A percentile compares a stretch with the other conserved stretches of the same genome.
Conservation (phyloP, 2,797 vertebrate genomes). For the Botia almorhae region DNA sequence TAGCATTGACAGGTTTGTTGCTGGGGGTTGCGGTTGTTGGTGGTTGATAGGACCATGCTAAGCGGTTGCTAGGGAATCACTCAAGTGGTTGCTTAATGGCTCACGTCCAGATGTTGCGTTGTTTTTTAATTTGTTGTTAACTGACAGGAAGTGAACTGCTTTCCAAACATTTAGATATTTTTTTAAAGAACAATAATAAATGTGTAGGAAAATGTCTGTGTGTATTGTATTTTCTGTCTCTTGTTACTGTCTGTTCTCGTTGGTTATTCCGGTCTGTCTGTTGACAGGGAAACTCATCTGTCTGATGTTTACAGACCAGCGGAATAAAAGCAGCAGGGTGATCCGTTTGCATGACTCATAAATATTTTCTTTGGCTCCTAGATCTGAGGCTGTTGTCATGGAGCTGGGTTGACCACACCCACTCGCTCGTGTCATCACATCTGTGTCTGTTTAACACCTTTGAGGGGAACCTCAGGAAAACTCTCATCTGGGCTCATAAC, state of each 20-base stretch:
- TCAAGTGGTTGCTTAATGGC: too few species aligned
- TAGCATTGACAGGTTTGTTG: not conserved
- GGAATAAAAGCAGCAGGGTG: slow-evolving; percentile 50
- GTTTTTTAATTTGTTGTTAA: too few species aligned
- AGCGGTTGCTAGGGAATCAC: not conserved
- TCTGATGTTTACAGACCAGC: slow-evolving; percentile 49
- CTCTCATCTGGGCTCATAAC: too few species aligned
- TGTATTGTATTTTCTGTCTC: not conserved
- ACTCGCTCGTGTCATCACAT: not conserved
- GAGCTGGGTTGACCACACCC: not conserved
- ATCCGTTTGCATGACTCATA: slow-evolving; percentile 63
- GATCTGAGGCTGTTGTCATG: slow-evolving; percentile 24
- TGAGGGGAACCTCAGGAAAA: too few species aligned
- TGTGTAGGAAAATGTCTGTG: not conserved
- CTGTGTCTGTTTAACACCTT: slow-evolving; percentile 62
- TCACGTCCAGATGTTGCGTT: too few species aligned
- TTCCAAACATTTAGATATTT: too few species aligned
- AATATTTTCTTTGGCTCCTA: slow-evolving; percentile 72
- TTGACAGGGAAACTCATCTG: not conserved
- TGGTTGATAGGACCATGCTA: not conserved
- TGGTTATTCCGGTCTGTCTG: not conserved
- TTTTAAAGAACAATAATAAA: not conserved
- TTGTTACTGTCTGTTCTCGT: not conserved
- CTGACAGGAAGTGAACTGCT: too few species aligned
- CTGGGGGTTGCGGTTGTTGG: not conserved